phyloP scores from a whole-genome alignment of 1,140 invertebrate genomes.

The Adoxophyes honmai region DNA sequence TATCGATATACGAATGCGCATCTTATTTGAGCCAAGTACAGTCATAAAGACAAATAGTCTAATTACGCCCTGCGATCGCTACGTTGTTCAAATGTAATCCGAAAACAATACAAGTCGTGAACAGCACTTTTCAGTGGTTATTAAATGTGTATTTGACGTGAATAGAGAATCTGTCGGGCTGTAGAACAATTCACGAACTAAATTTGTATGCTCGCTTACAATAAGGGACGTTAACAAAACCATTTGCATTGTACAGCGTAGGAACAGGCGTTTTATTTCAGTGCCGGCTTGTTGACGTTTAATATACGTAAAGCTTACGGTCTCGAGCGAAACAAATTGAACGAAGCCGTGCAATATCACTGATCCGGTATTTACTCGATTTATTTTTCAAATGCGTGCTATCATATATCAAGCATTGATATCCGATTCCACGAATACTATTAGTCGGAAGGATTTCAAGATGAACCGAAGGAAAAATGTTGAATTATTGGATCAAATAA shows the following conservation, averaged over 20 bases:
- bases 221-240: slow-evolving; percentile 4
- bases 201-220: background rate
- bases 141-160: background rate
- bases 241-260: slow-evolving; percentile 14
- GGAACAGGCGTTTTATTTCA: slow-evolving; percentile 12
- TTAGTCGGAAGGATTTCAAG: background rate
- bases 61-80: too few species aligned
- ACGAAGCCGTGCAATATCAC: slow-evolving; percentile 17
- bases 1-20: background rate
- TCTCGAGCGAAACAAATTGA: slow-evolving; percentile 17
- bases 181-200: background rate
- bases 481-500: too few species aligned
- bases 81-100: too few species aligned
- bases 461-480: too few species aligned
- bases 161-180: background rate
- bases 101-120: too few species aligned
- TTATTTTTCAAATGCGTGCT: slow-evolving; percentile 18
- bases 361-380: slow-evolving; percentile 16
- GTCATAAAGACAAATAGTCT: too few species aligned
- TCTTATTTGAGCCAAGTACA: background rate
- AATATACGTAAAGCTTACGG: slow-evolving; percentile 18
- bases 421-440: background rate
- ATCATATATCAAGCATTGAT: background rate
- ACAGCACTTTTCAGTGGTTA: background rate
- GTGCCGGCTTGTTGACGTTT: slow-evolving; percentile 18